These are phyloP conservation scores for Rotaria socialis DNA, from an alignment of 2,888 invertebrate genomes.

Conservation along the genomic window DNA sequence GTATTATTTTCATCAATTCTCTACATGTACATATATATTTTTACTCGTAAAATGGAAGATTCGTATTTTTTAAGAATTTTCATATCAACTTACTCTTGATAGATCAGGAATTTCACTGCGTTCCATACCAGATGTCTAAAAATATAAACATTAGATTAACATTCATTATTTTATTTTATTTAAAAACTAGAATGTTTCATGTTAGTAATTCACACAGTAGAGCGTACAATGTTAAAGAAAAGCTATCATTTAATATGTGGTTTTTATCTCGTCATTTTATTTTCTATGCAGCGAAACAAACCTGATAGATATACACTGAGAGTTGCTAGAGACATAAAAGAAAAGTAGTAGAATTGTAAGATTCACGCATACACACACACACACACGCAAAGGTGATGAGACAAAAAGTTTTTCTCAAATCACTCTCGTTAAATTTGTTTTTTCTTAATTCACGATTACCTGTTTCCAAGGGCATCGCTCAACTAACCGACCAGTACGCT, in stretches of 20 bases:
- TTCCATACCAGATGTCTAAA: constrained; percentile 84
- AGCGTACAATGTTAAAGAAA: not conserved
- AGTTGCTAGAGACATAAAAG: constrained; percentile 10
- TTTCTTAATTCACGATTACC: not conserved
- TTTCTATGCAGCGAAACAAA: constrained; percentile 34
- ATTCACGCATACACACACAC: not conserved
- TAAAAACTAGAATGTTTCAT: not conserved
- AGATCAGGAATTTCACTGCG: constrained; percentile 96
- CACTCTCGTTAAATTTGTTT: not conserved
- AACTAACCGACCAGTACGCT: not conserved
- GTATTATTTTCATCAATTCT: constrained; percentile 30
- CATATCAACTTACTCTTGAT: constrained; percentile 68
- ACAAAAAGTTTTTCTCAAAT: not conserved
- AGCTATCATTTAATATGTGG: not conserved
- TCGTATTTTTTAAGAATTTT: constrained; percentile 28
- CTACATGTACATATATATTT: not conserved
- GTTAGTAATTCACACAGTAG: not conserved
- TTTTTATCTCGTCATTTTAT: not conserved
- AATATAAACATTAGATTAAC: not conserved
- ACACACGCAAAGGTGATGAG: not conserved
- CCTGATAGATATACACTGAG: constrained; percentile 37
- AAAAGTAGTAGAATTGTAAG: not conserved
- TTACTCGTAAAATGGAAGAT: not conserved
- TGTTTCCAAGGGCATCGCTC: not conserved
- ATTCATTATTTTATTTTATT: too few relatives aligned